Evolutionary conservation across 2,113 vertebrate genomes (phyloP).

Genomic region (Myotis lucifugus): DNA sequence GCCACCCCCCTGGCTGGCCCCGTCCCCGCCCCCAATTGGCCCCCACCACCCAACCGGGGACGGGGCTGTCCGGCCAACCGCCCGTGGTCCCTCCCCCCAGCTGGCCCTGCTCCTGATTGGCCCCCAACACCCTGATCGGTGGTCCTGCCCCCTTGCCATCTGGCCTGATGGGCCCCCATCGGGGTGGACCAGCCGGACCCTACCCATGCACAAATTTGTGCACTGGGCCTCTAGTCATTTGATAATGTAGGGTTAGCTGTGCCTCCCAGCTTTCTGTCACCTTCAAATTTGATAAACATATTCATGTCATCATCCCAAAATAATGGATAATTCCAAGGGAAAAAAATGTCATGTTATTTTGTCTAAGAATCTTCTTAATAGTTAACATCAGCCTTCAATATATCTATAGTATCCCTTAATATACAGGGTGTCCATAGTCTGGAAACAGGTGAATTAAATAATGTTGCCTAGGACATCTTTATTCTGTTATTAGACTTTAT

Average conservation of each 20-base stretch:
- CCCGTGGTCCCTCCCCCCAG: no score
- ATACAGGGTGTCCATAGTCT: background rate
- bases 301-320: conserved; percentile 43
- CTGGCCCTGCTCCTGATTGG: no score
- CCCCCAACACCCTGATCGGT: no score
- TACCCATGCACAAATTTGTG: no score
- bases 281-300: background rate
- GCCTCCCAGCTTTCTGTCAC: conserved; percentile 15
- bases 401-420: background rate
- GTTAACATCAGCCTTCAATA: background rate
- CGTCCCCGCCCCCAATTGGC: no score
- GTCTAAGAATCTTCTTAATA: conserved; percentile 1
- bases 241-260: background rate
- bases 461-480: background rate
- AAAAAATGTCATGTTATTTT: background rate
- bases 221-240: background rate
- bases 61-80: no score
- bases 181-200: no score
- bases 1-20: no score
- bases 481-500: conserved; percentile 1
- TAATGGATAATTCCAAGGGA: background rate
- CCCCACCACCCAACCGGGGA: no score
- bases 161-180: no score
- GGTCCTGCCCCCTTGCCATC: no score
- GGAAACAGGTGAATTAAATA: conserved; percentile 5